These are phyloP conservation scores for Chelonus insularis DNA, from an alignment of 1,140 invertebrate species.

Conservation along the genomic window DNA sequence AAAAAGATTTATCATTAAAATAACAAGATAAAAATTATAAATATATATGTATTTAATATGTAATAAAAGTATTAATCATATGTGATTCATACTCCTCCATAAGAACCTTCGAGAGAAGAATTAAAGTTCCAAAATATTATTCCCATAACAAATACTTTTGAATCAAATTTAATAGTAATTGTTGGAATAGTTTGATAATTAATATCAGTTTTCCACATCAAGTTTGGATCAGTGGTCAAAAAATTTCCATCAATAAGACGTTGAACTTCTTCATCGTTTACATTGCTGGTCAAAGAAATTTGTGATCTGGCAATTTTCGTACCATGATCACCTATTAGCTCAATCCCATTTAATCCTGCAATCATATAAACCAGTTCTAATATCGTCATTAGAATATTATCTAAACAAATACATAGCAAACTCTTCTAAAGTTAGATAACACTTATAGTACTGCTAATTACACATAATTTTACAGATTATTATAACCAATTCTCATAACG, in stretches of 20 bases:
- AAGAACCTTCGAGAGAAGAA: slow-evolving; percentile 70
- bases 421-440: too few species aligned
- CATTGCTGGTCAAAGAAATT: slow-evolving; percentile 35
- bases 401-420: slow-evolving; percentile 1
- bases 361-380: neutral
- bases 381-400: neutral
- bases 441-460: too few species aligned
- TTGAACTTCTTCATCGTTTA: slow-evolving; percentile 37
- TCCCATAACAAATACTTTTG: slow-evolving; percentile 61
- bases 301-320: slow-evolving; percentile 37
- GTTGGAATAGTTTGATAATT: slow-evolving; percentile 49
- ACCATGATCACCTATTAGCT: slow-evolving; percentile 55
- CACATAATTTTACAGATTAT: too few species aligned
- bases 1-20: slow-evolving; percentile 1
- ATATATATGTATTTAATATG: too few species aligned
- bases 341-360: slow-evolving; percentile 61
- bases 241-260: slow-evolving; percentile 64
- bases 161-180: slow-evolving; percentile 61
- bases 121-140: slow-evolving; percentile 84
- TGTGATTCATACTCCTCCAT: slow-evolving; percentile 75
- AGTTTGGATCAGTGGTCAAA: slow-evolving; percentile 62
- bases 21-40: neutral
- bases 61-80: too few species aligned
- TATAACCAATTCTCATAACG: too few species aligned
- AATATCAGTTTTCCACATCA: slow-evolving; percentile 67